phyloP scores from a whole-genome alignment of 2,113 vertebrate genomes.

The Vidua macroura region DNA sequence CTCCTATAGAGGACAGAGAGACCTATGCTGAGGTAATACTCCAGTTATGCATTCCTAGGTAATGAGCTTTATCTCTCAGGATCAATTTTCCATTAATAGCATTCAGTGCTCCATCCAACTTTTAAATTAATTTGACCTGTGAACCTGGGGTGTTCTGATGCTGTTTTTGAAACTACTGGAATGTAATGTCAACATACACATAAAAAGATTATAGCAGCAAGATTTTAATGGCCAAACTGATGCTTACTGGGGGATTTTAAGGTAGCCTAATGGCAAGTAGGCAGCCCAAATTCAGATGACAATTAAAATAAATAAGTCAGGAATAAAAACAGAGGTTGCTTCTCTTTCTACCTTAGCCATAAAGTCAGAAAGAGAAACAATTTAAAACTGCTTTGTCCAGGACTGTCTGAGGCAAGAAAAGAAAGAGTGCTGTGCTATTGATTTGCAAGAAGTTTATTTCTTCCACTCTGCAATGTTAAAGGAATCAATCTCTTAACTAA shows the following conservation, averaged over 20 bases:
- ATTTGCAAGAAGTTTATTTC: slow-evolving; percentile 64
- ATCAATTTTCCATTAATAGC: slow-evolving; percentile 57
- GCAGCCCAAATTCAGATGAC: neutral
- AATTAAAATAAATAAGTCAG: neutral
- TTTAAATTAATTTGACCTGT: slow-evolving; percentile 23
- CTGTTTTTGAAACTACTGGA: neutral
- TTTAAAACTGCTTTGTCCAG: slow-evolving; percentile 42
- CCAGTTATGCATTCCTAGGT: slow-evolving; percentile 13
- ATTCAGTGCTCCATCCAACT: slow-evolving; percentile 1
- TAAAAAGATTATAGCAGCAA: neutral
- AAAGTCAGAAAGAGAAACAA: slow-evolving; percentile 32
- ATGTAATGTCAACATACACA: neutral
- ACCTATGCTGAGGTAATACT: neutral
- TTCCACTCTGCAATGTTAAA: slow-evolving; percentile 55
- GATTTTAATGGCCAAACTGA: neutral
- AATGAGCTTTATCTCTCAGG: slow-evolving; percentile 49
- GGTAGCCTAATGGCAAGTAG: neutral
- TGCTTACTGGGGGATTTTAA: neutral
- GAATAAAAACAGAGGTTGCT: neutral
- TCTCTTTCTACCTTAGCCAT: neutral
- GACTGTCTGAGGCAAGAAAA: neutral
- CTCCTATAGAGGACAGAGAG: neutral
- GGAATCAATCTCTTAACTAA: slow-evolving; percentile 70
- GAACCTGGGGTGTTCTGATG: neutral
- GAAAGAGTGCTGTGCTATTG: slow-evolving; percentile 26